Evolutionary conservation across 2,888 invertebrate genomes (phyloP).

Genomic region (Rhorus exstirpatorius): DNA sequence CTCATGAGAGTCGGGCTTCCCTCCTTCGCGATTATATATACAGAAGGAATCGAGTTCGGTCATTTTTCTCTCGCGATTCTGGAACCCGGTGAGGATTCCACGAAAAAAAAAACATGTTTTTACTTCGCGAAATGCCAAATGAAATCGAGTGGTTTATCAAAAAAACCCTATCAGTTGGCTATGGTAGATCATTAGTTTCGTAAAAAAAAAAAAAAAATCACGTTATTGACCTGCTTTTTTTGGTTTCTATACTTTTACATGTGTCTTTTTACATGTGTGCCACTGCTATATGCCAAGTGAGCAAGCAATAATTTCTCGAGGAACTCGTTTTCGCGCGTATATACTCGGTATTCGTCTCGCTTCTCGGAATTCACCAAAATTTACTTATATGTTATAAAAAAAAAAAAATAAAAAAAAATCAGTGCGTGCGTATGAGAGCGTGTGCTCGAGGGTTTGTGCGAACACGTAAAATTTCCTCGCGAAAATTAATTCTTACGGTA

Average conservation of each 20-base stretch:
- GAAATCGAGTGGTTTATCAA: slow-evolving; percentile 47
- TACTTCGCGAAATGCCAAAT: slow-evolving; percentile 11
- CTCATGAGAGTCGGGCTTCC: slow-evolving; percentile 53
- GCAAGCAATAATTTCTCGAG: slow-evolving; percentile 52
- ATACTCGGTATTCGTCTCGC: slow-evolving; percentile 49
- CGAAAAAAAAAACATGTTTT: slow-evolving; percentile 8
- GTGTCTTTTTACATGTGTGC: too few species aligned
- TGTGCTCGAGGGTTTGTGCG: slow-evolving; percentile 17
- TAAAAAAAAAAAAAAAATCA: slow-evolving; percentile 18
- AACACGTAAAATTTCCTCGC: slow-evolving; percentile 28
- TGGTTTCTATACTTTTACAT: slow-evolving; percentile 21
- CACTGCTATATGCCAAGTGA: slow-evolving; percentile 38
- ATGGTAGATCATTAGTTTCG: slow-evolving; percentile 26
- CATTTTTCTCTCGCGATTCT: slow-evolving; percentile 33
- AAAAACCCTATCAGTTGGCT: slow-evolving; percentile 40
- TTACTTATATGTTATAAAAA: slow-evolving; percentile 15
- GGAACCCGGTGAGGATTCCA: slow-evolving; percentile 6
- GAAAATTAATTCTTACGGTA: slow-evolving; percentile 22
- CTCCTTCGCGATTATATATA: slow-evolving; percentile 24
- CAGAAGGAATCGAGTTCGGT: slow-evolving; percentile 46
- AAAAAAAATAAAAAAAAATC: too few species aligned
- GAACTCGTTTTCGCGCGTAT: slow-evolving; percentile 57
- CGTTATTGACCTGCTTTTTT: slow-evolving; percentile 52
- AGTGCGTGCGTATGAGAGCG: too few species aligned
- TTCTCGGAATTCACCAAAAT: slow-evolving; percentile 48